Percentiles rank a stretch among this genome's conserved stretches.
Conservation (phyloP, 2,797 vertebrate genomes). For the Syncerus caffer region DNA sequence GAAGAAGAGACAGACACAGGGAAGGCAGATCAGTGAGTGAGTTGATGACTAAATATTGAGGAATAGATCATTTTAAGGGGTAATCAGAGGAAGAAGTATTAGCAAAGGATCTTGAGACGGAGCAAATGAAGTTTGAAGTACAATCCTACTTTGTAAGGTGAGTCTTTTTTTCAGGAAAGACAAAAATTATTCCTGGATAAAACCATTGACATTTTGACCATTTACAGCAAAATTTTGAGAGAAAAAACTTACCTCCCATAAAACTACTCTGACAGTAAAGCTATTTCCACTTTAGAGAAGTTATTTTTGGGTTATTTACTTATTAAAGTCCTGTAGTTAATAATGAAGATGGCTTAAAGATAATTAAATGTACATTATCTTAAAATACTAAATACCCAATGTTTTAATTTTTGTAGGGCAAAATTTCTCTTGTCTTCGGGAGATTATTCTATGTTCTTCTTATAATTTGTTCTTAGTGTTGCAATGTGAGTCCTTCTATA, state of each 20-base stretch:
- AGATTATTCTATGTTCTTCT: background rate
- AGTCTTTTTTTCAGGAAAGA: slow-evolving; percentile 8
- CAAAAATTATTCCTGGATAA: background rate
- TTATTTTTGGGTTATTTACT: slow-evolving; percentile 24
- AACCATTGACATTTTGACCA: background rate
- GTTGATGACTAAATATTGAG: background rate
- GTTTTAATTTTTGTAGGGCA: background rate
- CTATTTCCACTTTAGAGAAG: background rate
- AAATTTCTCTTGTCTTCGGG: background rate
- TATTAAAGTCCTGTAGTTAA: background rate
- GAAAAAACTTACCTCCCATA: background rate
- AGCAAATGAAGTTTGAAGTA: background rate
- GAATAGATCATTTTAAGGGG: background rate
- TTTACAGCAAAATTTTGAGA: slow-evolving; percentile 1
- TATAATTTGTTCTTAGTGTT: slow-evolving; percentile 1
- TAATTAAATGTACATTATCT: background rate
- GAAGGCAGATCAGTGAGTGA: background rate
- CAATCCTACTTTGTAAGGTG: background rate
- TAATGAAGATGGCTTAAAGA: background rate
- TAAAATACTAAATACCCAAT: background rate
- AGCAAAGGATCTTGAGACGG: background rate
- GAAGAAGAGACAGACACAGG: background rate
- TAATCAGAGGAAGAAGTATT: background rate
- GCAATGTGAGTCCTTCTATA: background rate
- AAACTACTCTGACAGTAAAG: background rate